Percentiles rank a stretch among this genome's conserved stretches.
phyloP scores from a whole-genome alignment of 2,113 vertebrate genomes.

The Prunella fulvescens region DNA sequence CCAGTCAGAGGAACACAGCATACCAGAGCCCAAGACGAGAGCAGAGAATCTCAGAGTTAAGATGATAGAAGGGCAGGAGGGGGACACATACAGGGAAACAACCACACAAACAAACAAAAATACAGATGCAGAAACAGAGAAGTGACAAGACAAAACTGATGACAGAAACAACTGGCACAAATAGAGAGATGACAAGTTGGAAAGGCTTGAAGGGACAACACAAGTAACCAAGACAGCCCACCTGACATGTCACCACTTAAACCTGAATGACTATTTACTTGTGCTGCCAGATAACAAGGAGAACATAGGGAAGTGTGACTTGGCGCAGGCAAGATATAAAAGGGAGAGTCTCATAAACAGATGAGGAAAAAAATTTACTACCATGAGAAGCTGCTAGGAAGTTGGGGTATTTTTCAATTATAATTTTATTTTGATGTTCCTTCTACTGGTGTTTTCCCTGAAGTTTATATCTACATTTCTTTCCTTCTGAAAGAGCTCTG shows the following conservation, averaged over 20 bases:
- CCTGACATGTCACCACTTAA: background rate
- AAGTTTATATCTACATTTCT: background rate
- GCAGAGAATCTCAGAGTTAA: background rate
- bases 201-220: background rate
- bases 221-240: background rate
- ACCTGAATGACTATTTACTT: background rate
- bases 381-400: background rate
- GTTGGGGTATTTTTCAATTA: background rate
- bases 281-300: background rate
- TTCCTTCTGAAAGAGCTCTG: background rate
- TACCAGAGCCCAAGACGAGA: background rate
- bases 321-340: background rate
- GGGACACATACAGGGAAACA: background rate
- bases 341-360: background rate
- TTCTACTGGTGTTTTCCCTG: background rate
- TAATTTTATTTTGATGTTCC: background rate
- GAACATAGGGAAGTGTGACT: background rate
- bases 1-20: background rate
- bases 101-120: background rate
- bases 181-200: background rate
- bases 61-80: background rate
- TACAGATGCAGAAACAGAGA: background rate
- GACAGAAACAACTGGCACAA: background rate
- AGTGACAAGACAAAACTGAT: background rate
- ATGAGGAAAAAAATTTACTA: background rate